Evolutionary conservation across 2,113 vertebrate species (phyloP).

Genomic region (Loxodonta africana): DNA sequence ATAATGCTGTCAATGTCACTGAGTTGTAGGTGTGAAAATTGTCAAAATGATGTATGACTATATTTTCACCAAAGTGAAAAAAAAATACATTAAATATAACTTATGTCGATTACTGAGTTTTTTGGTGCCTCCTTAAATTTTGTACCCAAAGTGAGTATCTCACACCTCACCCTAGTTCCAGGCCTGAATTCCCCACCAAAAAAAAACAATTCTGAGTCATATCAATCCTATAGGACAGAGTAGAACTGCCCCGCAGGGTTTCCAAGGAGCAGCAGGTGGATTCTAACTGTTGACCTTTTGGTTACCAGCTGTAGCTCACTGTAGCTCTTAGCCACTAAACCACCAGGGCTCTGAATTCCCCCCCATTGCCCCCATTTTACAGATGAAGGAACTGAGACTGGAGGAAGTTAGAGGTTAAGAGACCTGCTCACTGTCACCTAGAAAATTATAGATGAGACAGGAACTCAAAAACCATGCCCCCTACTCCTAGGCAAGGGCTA

Average conservation of each 20-base stretch:
- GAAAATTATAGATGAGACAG: neutral
- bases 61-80: neutral
- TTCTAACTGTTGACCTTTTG: too few species aligned
- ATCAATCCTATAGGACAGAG: too few species aligned
- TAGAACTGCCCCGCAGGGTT: too few species aligned
- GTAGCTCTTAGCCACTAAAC: too few species aligned
- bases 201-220: too few species aligned
- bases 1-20: neutral
- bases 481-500: neutral
- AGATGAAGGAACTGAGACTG: too few species aligned
- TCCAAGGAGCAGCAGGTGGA: too few species aligned
- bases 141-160: neutral
- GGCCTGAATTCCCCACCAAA: neutral
- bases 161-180: neutral
- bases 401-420: neutral
- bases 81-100: neutral
- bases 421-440: neutral
- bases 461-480: neutral
- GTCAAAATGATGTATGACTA: neutral
- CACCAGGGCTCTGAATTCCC: too few species aligned
- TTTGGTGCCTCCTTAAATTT: neutral
- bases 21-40: neutral
- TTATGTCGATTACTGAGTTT: neutral
- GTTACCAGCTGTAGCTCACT: too few species aligned
- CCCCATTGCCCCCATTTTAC: neutral